Conservation (phyloP, 1,140 invertebrate genomes). For the Bursaphelenchus mucronatus region DNA sequence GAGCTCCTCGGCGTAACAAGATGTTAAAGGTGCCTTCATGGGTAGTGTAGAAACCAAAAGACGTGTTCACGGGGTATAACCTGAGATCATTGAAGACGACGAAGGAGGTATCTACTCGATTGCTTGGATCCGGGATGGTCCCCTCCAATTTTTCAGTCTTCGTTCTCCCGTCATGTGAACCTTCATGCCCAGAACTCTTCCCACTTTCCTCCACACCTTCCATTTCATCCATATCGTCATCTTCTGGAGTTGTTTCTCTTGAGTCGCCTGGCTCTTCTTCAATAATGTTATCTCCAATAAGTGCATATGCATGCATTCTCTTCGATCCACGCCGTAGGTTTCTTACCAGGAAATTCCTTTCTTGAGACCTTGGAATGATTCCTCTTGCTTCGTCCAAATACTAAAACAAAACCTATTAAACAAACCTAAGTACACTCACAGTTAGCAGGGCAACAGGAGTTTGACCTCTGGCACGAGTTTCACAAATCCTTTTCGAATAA, state of each 20-base stretch:
- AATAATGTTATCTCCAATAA: slow-evolving; percentile 8
- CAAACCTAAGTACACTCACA: neutral
- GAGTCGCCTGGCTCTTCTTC: slow-evolving; percentile 14
- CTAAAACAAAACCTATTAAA: neutral
- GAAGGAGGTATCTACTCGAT: slow-evolving; percentile 10
- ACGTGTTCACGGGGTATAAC: neutral
- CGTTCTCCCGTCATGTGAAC: slow-evolving; percentile 1
- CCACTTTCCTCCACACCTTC: slow-evolving; percentile 17
- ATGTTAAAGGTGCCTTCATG: slow-evolving; percentile 6
- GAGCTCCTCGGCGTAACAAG: slow-evolving; percentile 13
- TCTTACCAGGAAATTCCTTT: neutral
- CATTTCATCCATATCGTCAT: slow-evolving; percentile 35
- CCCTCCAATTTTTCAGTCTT: neutral
- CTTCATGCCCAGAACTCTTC: slow-evolving; percentile 8
- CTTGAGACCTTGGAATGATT: neutral
- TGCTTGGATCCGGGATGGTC: slow-evolving; percentile 1
- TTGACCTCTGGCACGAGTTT: slow-evolving; percentile 3
- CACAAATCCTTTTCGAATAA: neutral
- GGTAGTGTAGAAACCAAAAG: slow-evolving; percentile 6
- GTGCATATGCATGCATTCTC: neutral
- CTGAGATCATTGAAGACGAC: slow-evolving; percentile 9
- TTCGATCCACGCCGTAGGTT: neutral
- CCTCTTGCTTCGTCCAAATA: slow-evolving; percentile 9
- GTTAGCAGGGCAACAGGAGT: neutral
- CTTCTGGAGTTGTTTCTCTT: slow-evolving; percentile 23